Base-by-base conservation (phyloP, 37 sponge, comb jelly and placozoan genomes). In the Halichondria panicea region DNA sequence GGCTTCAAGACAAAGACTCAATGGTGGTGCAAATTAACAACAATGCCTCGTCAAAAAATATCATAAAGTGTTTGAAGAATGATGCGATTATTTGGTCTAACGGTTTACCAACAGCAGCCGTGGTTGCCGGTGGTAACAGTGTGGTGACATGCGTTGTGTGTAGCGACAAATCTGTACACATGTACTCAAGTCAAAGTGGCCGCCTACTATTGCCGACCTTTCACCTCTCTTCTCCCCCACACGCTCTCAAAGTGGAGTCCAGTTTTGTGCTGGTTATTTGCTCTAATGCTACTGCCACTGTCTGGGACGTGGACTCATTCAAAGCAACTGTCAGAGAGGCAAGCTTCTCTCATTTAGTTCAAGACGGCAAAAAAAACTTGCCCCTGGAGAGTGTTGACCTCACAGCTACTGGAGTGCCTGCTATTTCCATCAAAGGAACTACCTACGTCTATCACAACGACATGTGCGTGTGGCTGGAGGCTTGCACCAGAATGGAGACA, bases 401-500 rank as follows among this genome's bases (percentile, higher is more conserved):
- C 44, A 78, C 80, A 4, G 59, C 68, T 0, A 78, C 67, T 50
- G 89, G 89, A 40, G 37, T 65, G 7, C 78, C 80, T 5, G 76
- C 84, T 25, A 42, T 89, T 25, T 42, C 43, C 27, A 65, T 66
- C 0, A 25, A 38, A 34, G 33, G 66, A 11, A 35, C 36, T 19
- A 43, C 66, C 9, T 83, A 65, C 69, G 34, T 72, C 21, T 79
- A 74, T 57, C 66, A 79, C 63, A 27, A 11, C n/a, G 70, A 59
- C 28, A 83, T 89, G 80, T 35, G 63, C 0, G 50, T 50, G 24
- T 89, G 89, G 89, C 52, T 89, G 50, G 84, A 83, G 32, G 44
- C 75, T 3, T 56, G 60, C 38, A 67, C 63, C 42, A 32, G 63
- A 9, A 38, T 15, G 7, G 89, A 83, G 54, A 27, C 30, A 27